Percentiles rank a stretch among this genome's conserved stretches.
phyloP scores from a whole-genome alignment of 2,113 vertebrate species.

The Gadus macrocephalus region DNA sequence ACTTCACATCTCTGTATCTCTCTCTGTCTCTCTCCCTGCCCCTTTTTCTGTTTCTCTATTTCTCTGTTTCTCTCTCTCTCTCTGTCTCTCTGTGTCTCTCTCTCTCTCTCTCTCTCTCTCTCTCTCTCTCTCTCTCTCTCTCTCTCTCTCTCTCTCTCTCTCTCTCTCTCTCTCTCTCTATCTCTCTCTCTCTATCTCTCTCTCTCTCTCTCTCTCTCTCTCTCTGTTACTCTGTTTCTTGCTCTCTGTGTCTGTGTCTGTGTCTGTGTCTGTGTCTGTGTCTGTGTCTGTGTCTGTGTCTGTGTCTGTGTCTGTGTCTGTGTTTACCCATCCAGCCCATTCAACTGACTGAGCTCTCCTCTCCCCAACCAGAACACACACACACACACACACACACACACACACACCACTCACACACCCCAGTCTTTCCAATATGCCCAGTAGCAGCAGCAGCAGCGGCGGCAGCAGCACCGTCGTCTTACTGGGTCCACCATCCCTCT shows the following conservation, averaged over 20 bases:
- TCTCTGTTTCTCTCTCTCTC: neutral
- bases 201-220: constrained; percentile 1
- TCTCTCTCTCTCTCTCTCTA: neutral
- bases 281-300: too few species aligned
- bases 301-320: neutral
- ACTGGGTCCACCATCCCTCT: neutral
- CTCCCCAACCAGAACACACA: neutral
- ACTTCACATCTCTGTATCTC: neutral
- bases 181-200: neutral
- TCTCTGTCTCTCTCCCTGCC: neutral
- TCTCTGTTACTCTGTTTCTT: neutral
- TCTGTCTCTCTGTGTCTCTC: neutral
- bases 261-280: neutral
- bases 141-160: too few species aligned
- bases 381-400: neutral
- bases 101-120: neutral
- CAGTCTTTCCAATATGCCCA: constrained; percentile 6
- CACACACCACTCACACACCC: constrained; percentile 4
- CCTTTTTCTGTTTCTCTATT: neutral
- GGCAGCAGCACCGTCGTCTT: too few species aligned
- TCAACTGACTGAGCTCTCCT: neutral
- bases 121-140: neutral
- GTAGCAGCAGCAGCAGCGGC: constrained; percentile 3
- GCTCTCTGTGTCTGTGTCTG: neutral
- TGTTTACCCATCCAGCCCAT: neutral